Evolutionary conservation across 2,888 invertebrate genomes (phyloP).

Genomic region (Nomada lathburiana): DNA sequence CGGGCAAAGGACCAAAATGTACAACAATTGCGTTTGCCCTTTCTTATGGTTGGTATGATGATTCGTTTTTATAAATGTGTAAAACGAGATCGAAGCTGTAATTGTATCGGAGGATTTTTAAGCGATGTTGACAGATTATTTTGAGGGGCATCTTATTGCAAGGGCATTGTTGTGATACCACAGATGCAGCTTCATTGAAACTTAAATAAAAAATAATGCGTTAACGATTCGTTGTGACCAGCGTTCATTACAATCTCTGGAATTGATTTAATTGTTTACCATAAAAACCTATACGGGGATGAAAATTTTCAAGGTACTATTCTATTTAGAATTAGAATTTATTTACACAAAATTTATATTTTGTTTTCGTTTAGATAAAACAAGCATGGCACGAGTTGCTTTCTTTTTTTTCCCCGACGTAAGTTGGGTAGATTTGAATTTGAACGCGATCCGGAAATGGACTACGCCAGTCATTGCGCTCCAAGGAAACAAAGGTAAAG

Average conservation of each 20-base stretch:
- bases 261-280: conserved; percentile 36
- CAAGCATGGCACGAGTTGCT: neutral
- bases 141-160: conserved; percentile 77
- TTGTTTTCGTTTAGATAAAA: neutral
- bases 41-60: conserved; percentile 63
- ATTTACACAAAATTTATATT: neutral
- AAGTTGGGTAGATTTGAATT: conserved; percentile 16
- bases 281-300: conserved; percentile 20
- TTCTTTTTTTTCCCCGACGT: neutral
- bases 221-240: conserved; percentile 62
- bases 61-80: conserved; percentile 61
- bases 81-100: conserved; percentile 68
- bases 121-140: conserved; percentile 71
- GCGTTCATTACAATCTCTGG: conserved; percentile 32
- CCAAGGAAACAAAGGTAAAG: neutral
- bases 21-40: conserved; percentile 68
- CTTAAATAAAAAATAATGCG: conserved; percentile 76
- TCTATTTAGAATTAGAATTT: neutral
- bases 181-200: conserved; percentile 82
- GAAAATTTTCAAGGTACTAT: conserved; percentile 1
- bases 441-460: conserved; percentile 31
- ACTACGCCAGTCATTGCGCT: conserved; percentile 7
- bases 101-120: conserved; percentile 63
- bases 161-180: conserved; percentile 83
- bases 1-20: conserved; percentile 73